These are phyloP conservation scores for Eulacestoma nigropectus DNA, from an alignment of 2,113 vertebrate species.

Conservation along the genomic window DNA sequence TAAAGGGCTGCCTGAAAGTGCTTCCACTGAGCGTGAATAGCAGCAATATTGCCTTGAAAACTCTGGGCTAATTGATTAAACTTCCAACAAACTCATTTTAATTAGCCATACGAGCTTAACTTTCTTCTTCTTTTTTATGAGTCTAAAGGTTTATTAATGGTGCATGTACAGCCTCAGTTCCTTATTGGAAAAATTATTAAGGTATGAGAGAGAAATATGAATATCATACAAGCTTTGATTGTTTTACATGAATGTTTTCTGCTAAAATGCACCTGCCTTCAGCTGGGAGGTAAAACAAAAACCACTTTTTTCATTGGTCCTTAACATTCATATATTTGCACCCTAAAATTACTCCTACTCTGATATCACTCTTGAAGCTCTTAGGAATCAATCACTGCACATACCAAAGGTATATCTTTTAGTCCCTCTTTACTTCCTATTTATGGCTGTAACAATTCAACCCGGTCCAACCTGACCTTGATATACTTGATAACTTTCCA, in stretches of 20 bases:
- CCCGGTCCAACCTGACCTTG: neutral
- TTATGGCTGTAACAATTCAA: neutral
- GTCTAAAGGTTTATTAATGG: conserved; percentile 21
- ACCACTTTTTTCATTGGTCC: neutral
- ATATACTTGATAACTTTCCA: neutral
- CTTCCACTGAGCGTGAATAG: conserved; percentile 42
- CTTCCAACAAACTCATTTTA: conserved; percentile 46
- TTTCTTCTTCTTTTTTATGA: conserved; percentile 15
- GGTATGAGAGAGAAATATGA: neutral
- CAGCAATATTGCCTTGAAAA: conserved; percentile 44
- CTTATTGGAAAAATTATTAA: neutral
- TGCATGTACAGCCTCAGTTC: neutral
- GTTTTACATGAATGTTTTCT: neutral
- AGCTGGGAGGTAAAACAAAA: neutral
- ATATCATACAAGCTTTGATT: neutral
- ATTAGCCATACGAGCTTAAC: conserved; percentile 38
- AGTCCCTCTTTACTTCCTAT: neutral
- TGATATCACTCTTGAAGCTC: neutral
- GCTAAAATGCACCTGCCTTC: neutral
- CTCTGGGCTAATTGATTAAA: conserved; percentile 49
- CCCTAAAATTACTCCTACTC: neutral
- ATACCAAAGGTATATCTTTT: neutral
- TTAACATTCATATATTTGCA: neutral
- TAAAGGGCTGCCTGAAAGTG: conserved; percentile 31
- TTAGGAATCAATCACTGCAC: neutral